Base-by-base conservation (phyloP, 2,888 invertebrate genomes). In the Allacma fusca region DNA sequence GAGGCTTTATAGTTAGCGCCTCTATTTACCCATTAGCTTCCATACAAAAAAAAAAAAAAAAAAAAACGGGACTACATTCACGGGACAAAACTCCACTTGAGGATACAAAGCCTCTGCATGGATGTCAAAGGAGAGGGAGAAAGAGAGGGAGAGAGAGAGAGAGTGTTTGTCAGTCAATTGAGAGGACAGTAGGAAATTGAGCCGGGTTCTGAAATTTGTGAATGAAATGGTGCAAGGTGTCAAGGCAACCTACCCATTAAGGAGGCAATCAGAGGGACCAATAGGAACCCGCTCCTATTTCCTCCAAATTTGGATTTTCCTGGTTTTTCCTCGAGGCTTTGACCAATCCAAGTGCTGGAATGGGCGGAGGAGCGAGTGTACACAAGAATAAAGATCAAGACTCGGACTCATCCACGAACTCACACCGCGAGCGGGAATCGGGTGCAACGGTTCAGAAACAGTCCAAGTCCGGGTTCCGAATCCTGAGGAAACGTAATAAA, bases 351-450 rank as follows among this genome's bases (percentile, higher is more conserved):
- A 50, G 50, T 50, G 50, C 50, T 50, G 50, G 50, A 50, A 83
- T 83, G 83, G 83, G 83, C 79, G 83, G 83, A 77, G 83, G 83
- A 78, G 83, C 82, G 74, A 83, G 83, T 78, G 76, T 82, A 75
- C 23, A 44, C 34, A 81, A 81, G 78, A 81, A 77, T 79, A 80
- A 80, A 73, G 81, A 82, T 80, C 80, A 82, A 72, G 72, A 79
- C 68, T 78, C 78, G 59, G 81, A 82, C 81, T 78, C 80, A 24
- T 81, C 81, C 78, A 81, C 80, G 57, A 78, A 64, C 75, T 64
- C 73, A 64, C 79, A 78, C 72, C 78, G 78, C 67, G 80, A 78
- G 64, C 79, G 80, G 26, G 34, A 71, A 76, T 79, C 80, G 70
- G 80, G 43, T 19, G 62, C 21, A 40, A n/a, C 78, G 28, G 62